A percentile compares a stretch with the other conserved stretches of the same genome.
phyloP scores from a whole-genome alignment of 2,113 vertebrate genomes.

The Heterocephalus glaber region DNA sequence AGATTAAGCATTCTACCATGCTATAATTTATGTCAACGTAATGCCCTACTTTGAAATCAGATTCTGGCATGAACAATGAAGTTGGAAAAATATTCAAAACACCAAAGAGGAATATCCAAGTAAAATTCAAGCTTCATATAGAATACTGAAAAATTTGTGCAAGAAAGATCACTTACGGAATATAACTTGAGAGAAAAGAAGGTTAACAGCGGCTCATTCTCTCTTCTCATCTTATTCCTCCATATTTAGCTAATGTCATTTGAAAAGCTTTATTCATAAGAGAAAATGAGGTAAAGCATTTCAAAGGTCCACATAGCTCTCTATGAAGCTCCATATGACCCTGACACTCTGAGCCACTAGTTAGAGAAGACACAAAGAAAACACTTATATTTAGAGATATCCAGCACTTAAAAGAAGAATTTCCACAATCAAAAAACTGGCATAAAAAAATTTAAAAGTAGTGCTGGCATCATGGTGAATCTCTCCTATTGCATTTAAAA shows the following conservation, averaged over 20 bases:
- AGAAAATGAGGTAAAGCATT: slow-evolving; percentile 59
- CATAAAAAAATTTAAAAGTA: neutral
- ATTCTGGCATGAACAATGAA: slow-evolving; percentile 60
- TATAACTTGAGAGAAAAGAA: slow-evolving; percentile 37
- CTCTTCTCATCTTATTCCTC: neutral
- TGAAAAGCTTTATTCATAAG: slow-evolving; percentile 51
- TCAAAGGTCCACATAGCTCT: neutral
- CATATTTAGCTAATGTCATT: slow-evolving; percentile 60
- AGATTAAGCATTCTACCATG: slow-evolving; percentile 71
- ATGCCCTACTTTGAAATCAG: slow-evolving; percentile 65
- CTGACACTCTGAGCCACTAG: neutral
- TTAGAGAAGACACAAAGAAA: slow-evolving; percentile 14
- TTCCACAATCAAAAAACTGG: neutral
- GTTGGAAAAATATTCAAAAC: neutral
- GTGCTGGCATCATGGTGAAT: neutral
- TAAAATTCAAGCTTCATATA: slow-evolving; percentile 44
- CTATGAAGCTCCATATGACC: neutral
- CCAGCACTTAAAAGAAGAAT: neutral
- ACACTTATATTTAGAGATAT: neutral
- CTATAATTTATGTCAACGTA: slow-evolving; percentile 77
- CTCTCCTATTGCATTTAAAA: neutral
- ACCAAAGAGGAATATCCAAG: neutral
- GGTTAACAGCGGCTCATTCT: neutral
- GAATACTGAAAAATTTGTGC: slow-evolving; percentile 62
- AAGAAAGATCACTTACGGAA: slow-evolving; percentile 48